Evolutionary conservation across 1,140 invertebrate species (phyloP), one percentile per base, ranked within the genome.

Genomic region (Musca domestica): DNA sequence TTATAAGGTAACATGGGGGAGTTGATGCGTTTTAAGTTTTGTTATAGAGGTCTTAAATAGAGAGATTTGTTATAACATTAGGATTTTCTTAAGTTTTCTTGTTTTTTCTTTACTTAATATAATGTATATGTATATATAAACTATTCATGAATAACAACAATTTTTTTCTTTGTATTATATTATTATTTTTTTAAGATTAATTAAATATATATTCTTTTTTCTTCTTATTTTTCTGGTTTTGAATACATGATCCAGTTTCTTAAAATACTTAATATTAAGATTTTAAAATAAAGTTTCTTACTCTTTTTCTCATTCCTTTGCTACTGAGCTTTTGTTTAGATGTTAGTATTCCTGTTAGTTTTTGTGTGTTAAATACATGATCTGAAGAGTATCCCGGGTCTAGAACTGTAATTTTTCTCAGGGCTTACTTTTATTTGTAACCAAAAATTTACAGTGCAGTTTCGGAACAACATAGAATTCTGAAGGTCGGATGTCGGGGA

Each of bases 101-200:
- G 10, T 41, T 41, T 41, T 41, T 41, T 41, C 10, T 7, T n/a
- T 41, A 17, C 27, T 61, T 34, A 61, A 34, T 15, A 61, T 61
- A 34, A 61, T 34, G 34, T 61, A 61, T 61, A 61, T 61, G 27
- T 58, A 58, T 56, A 25, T 56, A 56, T 61, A 61, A 61, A 61
- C 56, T 61, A 61, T 61, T 17, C 56, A 61, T 19, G 56, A 61
- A 61, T 61, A 61, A 61, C 56, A 61, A 61, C 56, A 61, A 34
- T 61, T 61, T 61, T 61, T 61, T 58, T 58, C 3, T 54, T 54
- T 54, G 30, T 34, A 17, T 58, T 58, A 34, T 61, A 14, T 54
- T 54, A n/a, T 56, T 56, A n/a, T 56, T 6, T 7, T 12, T 23
- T 22, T 22, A 54, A 54, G 19, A 22, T 23, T 14, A 54, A 56